Conservation (phyloP, 2,888 invertebrate genomes). For the Sinopyrophorus schimmeli region DNA sequence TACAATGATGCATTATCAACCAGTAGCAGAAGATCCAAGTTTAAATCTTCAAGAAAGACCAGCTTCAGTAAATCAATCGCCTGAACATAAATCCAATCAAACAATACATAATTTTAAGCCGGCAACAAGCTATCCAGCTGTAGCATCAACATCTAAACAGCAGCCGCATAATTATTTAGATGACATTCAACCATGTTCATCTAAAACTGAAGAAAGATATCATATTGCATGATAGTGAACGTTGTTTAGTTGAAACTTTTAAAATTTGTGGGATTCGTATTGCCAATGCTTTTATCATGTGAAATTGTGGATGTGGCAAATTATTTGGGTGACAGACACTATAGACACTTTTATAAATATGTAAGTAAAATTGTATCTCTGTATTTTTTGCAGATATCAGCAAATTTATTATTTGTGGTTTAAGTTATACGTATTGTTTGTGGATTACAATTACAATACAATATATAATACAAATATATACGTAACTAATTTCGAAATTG, state of each 20-base stretch:
- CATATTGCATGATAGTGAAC: conserved; percentile 52
- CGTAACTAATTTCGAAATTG: conserved; percentile 23
- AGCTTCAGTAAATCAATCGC: conserved; percentile 47
- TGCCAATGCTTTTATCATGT: conserved; percentile 13
- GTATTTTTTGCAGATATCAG: too few species aligned
- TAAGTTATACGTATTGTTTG: too few species aligned
- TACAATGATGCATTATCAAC: conserved; percentile 62
- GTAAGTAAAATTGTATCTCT: conserved; percentile 8
- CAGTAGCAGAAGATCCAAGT: conserved; percentile 66
- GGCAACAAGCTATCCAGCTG: conserved; percentile 47
- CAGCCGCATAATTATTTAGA: conserved; percentile 51
- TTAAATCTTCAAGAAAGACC: conserved; percentile 58
- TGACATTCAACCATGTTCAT: conserved; percentile 57
- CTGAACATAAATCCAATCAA: conserved; percentile 51
- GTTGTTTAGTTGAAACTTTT: conserved; percentile 29
- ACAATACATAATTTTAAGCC: conserved; percentile 55
- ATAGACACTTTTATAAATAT: conserved; percentile 10
- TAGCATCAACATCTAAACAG: conserved; percentile 60
- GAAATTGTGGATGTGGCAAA: conserved; percentile 14
- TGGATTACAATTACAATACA: too few species aligned
- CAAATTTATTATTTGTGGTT: too few species aligned
- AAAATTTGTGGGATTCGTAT: too few species aligned
- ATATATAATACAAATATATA: conserved; percentile 19
- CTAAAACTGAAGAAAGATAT: conserved; percentile 53
- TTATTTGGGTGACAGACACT: too few species aligned